Conservation (phyloP, 2,888 invertebrate genomes). For the Sycophila texana region DNA sequence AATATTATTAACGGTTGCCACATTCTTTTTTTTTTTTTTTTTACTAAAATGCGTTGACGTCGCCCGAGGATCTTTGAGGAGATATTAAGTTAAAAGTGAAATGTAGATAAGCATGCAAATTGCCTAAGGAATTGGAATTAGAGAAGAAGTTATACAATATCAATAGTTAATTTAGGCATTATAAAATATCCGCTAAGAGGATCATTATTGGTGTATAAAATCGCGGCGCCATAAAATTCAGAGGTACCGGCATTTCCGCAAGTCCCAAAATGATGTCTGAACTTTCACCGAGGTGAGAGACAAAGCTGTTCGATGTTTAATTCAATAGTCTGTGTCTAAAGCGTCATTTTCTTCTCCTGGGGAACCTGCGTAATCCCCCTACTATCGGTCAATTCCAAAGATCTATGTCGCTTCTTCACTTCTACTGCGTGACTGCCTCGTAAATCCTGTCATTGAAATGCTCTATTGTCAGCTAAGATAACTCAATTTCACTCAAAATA, state of each 20-base stretch:
- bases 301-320: conserved; percentile 70
- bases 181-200: conserved; percentile 27
- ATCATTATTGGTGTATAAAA: conserved; percentile 34
- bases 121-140: conserved; percentile 28
- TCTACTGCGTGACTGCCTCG: neutral
- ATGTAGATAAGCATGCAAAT: conserved; percentile 31
- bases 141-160: conserved; percentile 46
- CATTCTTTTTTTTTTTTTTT: neutral
- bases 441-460: conserved; percentile 23
- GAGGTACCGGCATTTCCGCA: conserved; percentile 48
- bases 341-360: conserved; percentile 63
- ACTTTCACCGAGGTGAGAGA: conserved; percentile 69
- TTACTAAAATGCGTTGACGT: neutral
- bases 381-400: neutral
- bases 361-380: conserved; percentile 8
- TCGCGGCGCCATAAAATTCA: conserved; percentile 48
- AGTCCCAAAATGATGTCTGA: conserved; percentile 56
- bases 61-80: neutral
- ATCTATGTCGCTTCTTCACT: conserved; percentile 22
- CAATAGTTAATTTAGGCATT: conserved; percentile 2
- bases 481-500: conserved; percentile 6
- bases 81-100: conserved; percentile 16
- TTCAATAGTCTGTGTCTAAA: conserved; percentile 68
- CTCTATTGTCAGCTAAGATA: conserved; percentile 13
- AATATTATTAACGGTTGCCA: neutral